Conservation (phyloP, 2,888 invertebrate genomes). For the Rhogogaster chlorosoma region DNA sequence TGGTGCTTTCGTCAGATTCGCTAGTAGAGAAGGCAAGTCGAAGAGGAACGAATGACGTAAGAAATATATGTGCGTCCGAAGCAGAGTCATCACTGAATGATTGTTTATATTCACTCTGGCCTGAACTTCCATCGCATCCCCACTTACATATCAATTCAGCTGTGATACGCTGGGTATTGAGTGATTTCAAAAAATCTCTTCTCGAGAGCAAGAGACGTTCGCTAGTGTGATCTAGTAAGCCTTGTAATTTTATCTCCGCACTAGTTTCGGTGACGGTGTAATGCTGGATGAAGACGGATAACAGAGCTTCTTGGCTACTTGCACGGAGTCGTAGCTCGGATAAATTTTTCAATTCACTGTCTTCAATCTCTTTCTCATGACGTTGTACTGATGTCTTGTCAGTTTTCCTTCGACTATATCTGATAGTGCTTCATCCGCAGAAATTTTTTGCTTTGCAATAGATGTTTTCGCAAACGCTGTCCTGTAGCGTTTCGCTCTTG, state of each 20-base stretch:
- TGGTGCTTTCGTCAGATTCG: too few species aligned
- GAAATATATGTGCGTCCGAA: neutral
- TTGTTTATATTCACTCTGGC: neutral
- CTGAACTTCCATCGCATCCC: neutral
- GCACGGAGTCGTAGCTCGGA: slow-evolving; percentile 45
- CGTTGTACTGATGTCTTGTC: slow-evolving; percentile 51
- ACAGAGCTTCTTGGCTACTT: slow-evolving; percentile 40
- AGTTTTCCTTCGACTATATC: slow-evolving; percentile 53
- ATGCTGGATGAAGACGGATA: slow-evolving; percentile 48
- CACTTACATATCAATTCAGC: slow-evolving; percentile 50
- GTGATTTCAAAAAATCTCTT: slow-evolving; percentile 52
- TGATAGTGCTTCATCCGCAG: slow-evolving; percentile 52
- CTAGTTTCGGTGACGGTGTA: slow-evolving; percentile 54
- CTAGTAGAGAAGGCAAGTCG: too few species aligned
- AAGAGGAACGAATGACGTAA: too few species aligned
- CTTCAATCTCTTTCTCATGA: slow-evolving; percentile 45
- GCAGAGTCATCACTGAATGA: neutral
- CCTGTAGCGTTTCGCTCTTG: slow-evolving; percentile 15
- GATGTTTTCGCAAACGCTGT: slow-evolving; percentile 39
- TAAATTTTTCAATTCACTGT: slow-evolving; percentile 17
- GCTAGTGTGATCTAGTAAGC: slow-evolving; percentile 55
- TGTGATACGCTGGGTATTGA: slow-evolving; percentile 31
- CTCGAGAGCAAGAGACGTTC: slow-evolving; percentile 53
- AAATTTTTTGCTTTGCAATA: slow-evolving; percentile 33
- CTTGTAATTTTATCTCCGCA: slow-evolving; percentile 57